Percentiles rank a stretch among this genome's conserved stretches.
Evolutionary conservation across 2,888 invertebrate genomes (phyloP).

Genomic region (Acanthoscelides obtectus): DNA sequence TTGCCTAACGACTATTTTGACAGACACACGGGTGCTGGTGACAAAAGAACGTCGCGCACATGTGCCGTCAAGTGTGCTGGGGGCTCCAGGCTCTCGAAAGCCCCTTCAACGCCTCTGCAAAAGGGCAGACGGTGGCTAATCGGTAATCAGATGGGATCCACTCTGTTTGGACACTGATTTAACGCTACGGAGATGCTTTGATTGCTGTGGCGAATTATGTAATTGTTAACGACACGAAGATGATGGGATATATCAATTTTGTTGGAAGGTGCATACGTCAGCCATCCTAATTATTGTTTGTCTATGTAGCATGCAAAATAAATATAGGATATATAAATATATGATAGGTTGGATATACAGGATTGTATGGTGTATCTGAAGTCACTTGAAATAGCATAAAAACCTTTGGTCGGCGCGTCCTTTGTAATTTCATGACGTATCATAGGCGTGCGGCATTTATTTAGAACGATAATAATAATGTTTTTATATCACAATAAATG

Average conservation of each 20-base stretch:
- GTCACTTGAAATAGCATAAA: too few relatives aligned
- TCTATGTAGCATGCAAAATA: too few relatives aligned
- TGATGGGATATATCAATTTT: background rate
- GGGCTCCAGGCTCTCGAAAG: background rate
- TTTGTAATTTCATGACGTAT: too few relatives aligned
- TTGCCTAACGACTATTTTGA: conserved; percentile 34
- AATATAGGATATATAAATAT: too few relatives aligned
- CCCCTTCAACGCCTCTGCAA: background rate
- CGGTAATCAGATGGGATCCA: background rate
- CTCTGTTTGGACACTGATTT: background rate
- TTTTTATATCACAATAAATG: too few relatives aligned
- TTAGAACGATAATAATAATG: too few relatives aligned
- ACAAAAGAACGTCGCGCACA: conserved; percentile 21
- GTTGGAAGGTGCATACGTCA: background rate
- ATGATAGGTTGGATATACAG: too few relatives aligned
- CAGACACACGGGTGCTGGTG: conserved; percentile 10
- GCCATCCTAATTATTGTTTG: too few relatives aligned
- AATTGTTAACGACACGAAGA: background rate
- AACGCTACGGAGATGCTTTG: background rate
- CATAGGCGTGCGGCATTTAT: too few relatives aligned
- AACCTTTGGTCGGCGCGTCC: too few relatives aligned
- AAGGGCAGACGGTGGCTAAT: background rate
- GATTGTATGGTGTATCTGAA: too few relatives aligned
- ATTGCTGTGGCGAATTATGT: background rate
- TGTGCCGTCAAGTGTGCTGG: conserved; percentile 10